These are phyloP conservation scores for Thecophora atra DNA, from an alignment of 2,888 invertebrate species.

Conservation along the genomic window DNA sequence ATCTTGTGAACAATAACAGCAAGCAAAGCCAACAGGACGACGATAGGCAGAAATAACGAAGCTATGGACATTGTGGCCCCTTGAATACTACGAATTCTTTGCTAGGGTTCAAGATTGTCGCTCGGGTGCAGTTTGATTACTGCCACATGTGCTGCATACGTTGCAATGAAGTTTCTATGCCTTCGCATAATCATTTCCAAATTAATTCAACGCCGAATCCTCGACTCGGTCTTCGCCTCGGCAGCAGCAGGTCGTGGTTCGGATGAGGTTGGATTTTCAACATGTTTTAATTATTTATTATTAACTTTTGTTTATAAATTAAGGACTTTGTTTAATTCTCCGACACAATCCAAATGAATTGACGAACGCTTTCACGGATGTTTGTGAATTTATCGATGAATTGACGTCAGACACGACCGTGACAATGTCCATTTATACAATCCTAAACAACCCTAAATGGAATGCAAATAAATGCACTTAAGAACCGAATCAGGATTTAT, in stretches of 20 bases:
- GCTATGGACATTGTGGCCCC: not conserved
- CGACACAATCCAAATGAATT: too few relatives aligned
- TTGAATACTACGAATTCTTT: not conserved
- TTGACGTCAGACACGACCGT: too few relatives aligned
- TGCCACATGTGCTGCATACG: conserved; percentile 3
- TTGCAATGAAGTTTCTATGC: too few relatives aligned
- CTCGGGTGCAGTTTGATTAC: conserved; percentile 1
- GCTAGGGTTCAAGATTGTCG: not conserved
- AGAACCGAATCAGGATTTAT: not conserved
- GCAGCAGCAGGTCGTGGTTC: not conserved
- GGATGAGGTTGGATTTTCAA: not conserved
- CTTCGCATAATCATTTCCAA: not conserved
- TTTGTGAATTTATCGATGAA: too few relatives aligned
- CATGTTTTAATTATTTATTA: conserved; percentile 23
- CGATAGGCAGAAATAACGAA: not conserved
- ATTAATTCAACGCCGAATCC: conserved; percentile 7
- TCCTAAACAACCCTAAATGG: too few relatives aligned
- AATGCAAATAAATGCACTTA: too few relatives aligned
- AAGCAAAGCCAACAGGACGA: not conserved
- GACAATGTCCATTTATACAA: too few relatives aligned
- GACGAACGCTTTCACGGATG: too few relatives aligned
- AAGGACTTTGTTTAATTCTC: too few relatives aligned
- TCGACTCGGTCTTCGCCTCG: not conserved
- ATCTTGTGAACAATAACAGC: not conserved
- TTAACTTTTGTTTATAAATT: too few relatives aligned